These are phyloP conservation scores for Psittacula derbiana DNA, from an alignment of 2,797 vertebrate genomes.

Conservation along the genomic window DNA sequence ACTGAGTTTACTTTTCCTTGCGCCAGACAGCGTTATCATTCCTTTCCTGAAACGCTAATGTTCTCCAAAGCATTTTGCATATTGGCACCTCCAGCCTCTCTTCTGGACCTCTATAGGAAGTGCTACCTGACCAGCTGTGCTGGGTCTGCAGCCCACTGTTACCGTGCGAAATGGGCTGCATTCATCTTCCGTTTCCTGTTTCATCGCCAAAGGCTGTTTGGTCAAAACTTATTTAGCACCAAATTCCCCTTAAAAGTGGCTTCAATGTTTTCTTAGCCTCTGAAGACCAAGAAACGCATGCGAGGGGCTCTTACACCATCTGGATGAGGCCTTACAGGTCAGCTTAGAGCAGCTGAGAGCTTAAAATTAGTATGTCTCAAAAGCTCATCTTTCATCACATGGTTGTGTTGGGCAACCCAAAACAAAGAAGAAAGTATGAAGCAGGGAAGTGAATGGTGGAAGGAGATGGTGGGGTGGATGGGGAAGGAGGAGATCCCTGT, in stretches of 20 bases:
- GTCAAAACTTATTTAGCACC: neutral
- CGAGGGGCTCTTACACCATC: neutral
- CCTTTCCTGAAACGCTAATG: neutral
- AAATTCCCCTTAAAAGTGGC: neutral
- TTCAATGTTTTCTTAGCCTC: neutral
- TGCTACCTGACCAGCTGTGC: neutral
- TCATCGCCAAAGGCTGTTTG: neutral
- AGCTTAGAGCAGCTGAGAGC: neutral
- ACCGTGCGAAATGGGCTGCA: fast-evolving
- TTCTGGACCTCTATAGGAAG: neutral
- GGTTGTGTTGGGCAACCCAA: neutral
- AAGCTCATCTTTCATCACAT: fast-evolving
- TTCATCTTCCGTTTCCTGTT: neutral
- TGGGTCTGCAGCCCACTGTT: neutral
- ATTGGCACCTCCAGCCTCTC: neutral
- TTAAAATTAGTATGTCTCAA: neutral
- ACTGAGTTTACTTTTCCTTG: neutral
- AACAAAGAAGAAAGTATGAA: neutral
- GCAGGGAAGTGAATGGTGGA: fast-evolving
- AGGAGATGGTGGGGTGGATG: neutral
- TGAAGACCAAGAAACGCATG: fast-evolving
- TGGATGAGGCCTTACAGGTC: neutral
- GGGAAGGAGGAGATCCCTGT: neutral
- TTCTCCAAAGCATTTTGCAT: neutral
- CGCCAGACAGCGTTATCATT: neutral